Base-by-base conservation (phyloP, 1,140 invertebrate species). In the Amphibalanus amphitrite region DNA sequence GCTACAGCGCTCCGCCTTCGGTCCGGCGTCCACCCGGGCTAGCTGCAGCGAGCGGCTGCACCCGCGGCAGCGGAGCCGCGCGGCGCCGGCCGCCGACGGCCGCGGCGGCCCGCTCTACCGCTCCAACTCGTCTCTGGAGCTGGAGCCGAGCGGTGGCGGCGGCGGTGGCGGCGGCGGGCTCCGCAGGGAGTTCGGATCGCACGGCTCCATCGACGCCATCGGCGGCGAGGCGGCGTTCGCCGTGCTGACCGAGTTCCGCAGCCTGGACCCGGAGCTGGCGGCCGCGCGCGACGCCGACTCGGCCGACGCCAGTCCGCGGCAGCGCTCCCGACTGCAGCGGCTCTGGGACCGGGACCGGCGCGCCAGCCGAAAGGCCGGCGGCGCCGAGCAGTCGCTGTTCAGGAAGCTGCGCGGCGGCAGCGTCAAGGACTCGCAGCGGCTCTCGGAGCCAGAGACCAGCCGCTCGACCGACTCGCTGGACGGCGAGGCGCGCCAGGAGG, bases 181-280 rank as follows among this genome's bases (percentile, higher is more conserved):
- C 40, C 77, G 82, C 29, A 78, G 85, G 29, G 84, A 86, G 74
- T 87, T 85, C 77, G 85, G 85, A 40, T 84, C 84, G 78, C 82
- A 84, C 78, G 87, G 87, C 13, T 88, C 86, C 71, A 85, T 90
- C 71, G 87, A 90, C 78, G 76, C 77, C 1, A 78, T 80, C 26
- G 80, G 79, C n/a, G 82, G 83, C 40, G 88, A 89, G 70, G 86
- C 86, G 74, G 88, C 90, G 77, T 89, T 90, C 79, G 88, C 87
- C 13, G 90, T 93, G 88, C 84, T 93, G 15, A 88, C 90, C 70
- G 80, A 80, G 38, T 70, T 76, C 33, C 73, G 40, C 64, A 86
- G 84, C 73, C 84, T 84, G 0, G 83, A 84, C n/a, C 67, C 74
- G 69, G 17, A 25, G 28, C 20, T 25, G 65, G 70, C 47, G 59